Evolutionary conservation across 2,113 vertebrate species (phyloP).

Genomic region (Cyprinodon variegatus): DNA sequence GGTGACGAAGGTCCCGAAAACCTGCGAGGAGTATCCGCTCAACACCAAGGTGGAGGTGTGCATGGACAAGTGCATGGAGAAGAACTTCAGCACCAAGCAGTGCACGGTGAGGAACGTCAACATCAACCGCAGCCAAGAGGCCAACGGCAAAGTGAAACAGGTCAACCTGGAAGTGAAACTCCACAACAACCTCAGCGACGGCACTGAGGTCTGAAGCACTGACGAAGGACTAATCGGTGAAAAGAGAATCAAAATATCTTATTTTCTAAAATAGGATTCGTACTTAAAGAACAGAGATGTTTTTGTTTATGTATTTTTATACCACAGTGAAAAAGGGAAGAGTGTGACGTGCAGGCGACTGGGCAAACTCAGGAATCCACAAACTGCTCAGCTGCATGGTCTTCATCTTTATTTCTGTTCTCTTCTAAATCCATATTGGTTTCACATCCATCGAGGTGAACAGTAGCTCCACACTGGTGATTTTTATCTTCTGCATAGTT

Average conservation of each 20-base stretch:
- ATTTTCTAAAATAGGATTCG: conserved; percentile 82
- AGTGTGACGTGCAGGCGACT: conserved; percentile 66
- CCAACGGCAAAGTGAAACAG: conserved; percentile 83
- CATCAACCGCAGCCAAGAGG: conserved; percentile 75
- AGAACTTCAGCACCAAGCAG: conserved; percentile 82
- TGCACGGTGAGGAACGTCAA: conserved; percentile 88
- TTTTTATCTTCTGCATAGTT: conserved; percentile 42
- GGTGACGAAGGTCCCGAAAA: conserved; percentile 60
- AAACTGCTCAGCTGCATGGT: conserved; percentile 31
- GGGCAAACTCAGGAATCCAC: conserved; percentile 81
- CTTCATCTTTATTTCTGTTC: conserved; percentile 9
- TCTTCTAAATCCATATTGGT: conserved; percentile 17
- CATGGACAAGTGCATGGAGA: conserved; percentile 79
- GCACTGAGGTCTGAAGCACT: conserved; percentile 88
- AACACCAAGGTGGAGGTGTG: conserved; percentile 90
- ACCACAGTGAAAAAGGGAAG: conserved; percentile 66
- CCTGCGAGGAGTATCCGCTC: conserved; percentile 86
- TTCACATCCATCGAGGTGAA: conserved; percentile 21
- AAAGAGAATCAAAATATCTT: conserved; percentile 2
- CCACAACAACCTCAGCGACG: conserved; percentile 91
- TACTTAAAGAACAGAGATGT: conserved; percentile 66
- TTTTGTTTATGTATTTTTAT: conserved; percentile 85
- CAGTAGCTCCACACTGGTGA: conserved; percentile 78
- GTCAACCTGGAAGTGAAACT: conserved; percentile 93
- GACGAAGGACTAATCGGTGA: neutral